Percentiles rank a stretch among this genome's conserved stretches.
These are phyloP conservation scores for Monarcha castaneiventris DNA, from an alignment of 2,113 vertebrate genomes.

Conservation along the genomic window DNA sequence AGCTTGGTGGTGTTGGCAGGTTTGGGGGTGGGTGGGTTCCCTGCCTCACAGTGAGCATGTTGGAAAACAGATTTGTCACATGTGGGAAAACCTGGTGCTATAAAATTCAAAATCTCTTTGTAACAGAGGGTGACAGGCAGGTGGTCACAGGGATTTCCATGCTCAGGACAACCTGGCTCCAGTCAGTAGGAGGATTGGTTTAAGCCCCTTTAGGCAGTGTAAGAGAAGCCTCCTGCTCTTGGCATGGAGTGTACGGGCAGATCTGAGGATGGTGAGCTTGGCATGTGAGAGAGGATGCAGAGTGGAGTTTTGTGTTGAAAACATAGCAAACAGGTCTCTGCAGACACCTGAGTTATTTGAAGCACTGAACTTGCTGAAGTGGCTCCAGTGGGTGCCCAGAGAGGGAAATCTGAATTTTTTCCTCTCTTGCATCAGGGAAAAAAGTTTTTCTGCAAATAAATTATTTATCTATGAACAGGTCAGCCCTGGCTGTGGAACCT, in stretches of 20 bases:
- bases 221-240: background rate
- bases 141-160: background rate
- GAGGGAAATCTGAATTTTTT: background rate
- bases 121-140: background rate
- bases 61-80: background rate
- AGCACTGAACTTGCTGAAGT: background rate
- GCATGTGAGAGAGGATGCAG: background rate
- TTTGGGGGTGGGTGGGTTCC: background rate
- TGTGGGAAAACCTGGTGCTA: background rate
- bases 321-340: background rate
- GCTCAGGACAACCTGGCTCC: background rate
- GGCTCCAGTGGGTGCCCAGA: background rate
- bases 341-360: background rate
- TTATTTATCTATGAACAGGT: background rate
- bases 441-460: background rate
- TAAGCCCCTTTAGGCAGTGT: background rate
- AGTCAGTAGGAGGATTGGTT: background rate
- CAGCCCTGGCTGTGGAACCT: background rate
- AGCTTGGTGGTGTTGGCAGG: background rate
- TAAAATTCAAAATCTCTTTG: background rate
- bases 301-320: background rate
- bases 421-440: background rate
- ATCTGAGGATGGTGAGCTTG: background rate
- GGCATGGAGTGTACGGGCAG: background rate
- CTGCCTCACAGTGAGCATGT: accelerated